phyloP scores from a whole-genome alignment of 2,888 invertebrate genomes.

The Scaptomyza cyrtandrae region DNA sequence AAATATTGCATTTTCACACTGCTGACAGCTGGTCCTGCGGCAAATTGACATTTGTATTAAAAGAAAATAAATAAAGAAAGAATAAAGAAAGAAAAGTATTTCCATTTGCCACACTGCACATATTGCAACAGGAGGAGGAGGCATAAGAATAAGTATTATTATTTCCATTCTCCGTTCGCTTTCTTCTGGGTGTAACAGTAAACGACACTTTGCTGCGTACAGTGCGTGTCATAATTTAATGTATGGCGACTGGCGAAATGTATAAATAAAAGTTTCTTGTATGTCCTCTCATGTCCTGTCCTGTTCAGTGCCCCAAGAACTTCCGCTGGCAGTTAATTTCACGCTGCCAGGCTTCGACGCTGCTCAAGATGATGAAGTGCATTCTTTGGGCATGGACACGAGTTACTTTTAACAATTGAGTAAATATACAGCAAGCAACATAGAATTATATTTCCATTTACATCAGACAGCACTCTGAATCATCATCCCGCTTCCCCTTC shows the following conservation, averaged over 20 bases:
- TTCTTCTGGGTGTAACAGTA: constrained; percentile 59
- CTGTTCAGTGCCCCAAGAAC: constrained; percentile 35
- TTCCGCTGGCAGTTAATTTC: constrained; percentile 74
- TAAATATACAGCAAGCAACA: constrained; percentile 31
- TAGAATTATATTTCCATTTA: constrained; percentile 8
- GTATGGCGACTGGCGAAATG: constrained; percentile 53
- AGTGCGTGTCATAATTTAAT: constrained; percentile 68
- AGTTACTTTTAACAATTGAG: constrained; percentile 30
- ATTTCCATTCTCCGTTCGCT: constrained; percentile 1
- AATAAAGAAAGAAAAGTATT: constrained; percentile 14
- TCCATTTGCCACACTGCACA: constrained; percentile 12
- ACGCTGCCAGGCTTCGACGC: constrained; percentile 74
- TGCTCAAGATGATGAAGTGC: constrained; percentile 73
- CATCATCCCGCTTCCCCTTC: not conserved
- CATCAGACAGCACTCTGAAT: not conserved
- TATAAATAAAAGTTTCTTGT: constrained; percentile 67
- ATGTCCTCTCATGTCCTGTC: too few relatives aligned
- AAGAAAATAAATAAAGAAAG: too few relatives aligned
- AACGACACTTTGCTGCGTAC: constrained; percentile 61
- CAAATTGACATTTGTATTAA: constrained; percentile 70
- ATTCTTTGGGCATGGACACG: constrained; percentile 40
- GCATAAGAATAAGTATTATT: constrained; percentile 25
- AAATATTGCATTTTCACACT: constrained; percentile 48
- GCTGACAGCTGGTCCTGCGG: constrained; percentile 63
- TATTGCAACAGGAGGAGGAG: not conserved